Evolutionary conservation across 2,888 invertebrate species (phyloP).

Genomic region (Catocala nupta): DNA sequence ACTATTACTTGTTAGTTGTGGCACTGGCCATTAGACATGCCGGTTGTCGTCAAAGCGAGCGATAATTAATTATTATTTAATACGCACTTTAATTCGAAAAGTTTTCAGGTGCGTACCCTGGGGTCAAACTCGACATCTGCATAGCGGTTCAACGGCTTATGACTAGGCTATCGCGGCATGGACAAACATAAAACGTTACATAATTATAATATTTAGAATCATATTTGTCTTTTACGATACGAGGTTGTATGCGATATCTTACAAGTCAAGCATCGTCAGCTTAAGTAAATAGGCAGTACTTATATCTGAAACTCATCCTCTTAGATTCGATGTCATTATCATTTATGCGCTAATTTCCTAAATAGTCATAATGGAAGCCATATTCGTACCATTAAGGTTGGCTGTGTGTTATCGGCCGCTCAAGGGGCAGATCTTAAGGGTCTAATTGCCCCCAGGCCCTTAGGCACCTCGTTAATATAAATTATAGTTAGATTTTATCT

Average conservation of each 20-base stretch:
- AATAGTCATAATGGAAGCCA: constrained; percentile 43
- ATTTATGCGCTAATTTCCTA: constrained; percentile 45
- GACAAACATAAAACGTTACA: too few species aligned
- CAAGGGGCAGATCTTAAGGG: constrained; percentile 55
- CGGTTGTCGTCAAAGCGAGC: too few species aligned
- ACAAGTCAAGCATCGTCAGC: neutral
- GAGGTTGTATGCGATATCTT: neutral
- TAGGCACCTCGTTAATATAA: constrained; percentile 58
- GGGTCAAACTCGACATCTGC: too few species aligned
- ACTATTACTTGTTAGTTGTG: too few species aligned
- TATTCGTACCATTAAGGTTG: constrained; percentile 49
- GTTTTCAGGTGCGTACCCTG: too few species aligned
- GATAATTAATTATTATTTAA: too few species aligned
- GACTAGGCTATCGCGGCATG: too few species aligned
- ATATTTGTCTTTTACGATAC: neutral
- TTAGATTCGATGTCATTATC: constrained; percentile 26
- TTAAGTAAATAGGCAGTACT: neutral
- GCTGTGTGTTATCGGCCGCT: constrained; percentile 54
- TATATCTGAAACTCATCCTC: constrained; percentile 17
- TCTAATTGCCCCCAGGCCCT: constrained; percentile 54
- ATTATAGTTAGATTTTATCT: constrained; percentile 46
- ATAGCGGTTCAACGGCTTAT: too few species aligned
- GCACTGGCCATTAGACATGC: too few species aligned
- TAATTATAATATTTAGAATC: too few species aligned
- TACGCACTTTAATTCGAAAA: too few species aligned